phyloP scores from a whole-genome alignment of 1,140 invertebrate species.

The Leptinotarsa texana region DNA sequence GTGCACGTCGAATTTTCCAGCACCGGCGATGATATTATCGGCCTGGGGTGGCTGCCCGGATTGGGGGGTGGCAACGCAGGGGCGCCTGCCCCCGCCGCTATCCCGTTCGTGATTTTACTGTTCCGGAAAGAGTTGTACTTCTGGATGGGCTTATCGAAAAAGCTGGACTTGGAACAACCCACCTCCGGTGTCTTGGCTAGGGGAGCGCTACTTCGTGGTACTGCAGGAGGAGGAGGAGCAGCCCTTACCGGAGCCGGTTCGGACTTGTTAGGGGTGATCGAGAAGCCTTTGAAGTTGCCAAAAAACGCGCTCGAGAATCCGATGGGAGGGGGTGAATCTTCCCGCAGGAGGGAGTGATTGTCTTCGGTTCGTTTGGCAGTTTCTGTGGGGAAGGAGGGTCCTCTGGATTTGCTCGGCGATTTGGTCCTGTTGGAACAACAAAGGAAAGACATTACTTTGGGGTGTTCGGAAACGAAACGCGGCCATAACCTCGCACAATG shows the following conservation, averaged over 20 bases:
- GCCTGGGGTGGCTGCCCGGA: slow-evolving; percentile 64
- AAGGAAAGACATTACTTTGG: slow-evolving; percentile 24
- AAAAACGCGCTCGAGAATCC: slow-evolving; percentile 68
- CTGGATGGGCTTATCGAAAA: slow-evolving; percentile 45
- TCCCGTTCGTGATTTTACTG: slow-evolving; percentile 40
- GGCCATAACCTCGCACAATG: slow-evolving; percentile 15
- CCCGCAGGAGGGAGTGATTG: slow-evolving; percentile 57
- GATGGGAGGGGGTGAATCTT: slow-evolving; percentile 39
- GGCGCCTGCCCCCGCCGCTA: slow-evolving; percentile 57
- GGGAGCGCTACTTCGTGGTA: slow-evolving; percentile 27
- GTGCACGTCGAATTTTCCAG: slow-evolving; percentile 78
- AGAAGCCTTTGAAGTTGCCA: slow-evolving; percentile 84
- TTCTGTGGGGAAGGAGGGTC: slow-evolving; percentile 61
- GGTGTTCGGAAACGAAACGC: not conserved
- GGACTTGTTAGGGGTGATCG: slow-evolving; percentile 68
- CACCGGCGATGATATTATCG: slow-evolving; percentile 78
- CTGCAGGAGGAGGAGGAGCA: slow-evolving; percentile 58
- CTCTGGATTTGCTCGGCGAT: slow-evolving; percentile 58
- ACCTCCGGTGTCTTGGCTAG: slow-evolving; percentile 56
- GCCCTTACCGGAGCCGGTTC: slow-evolving; percentile 55
- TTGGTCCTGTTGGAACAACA: slow-evolving; percentile 49
- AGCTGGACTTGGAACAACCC: slow-evolving; percentile 48
- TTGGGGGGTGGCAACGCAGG: slow-evolving; percentile 65
- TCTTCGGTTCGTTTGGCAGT: slow-evolving; percentile 60
- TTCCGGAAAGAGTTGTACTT: slow-evolving; percentile 45